Evolutionary conservation across 2,888 invertebrate genomes (phyloP), one percentile per base, ranked within the genome.

Genomic region (Eristalis pertinax): DNA sequence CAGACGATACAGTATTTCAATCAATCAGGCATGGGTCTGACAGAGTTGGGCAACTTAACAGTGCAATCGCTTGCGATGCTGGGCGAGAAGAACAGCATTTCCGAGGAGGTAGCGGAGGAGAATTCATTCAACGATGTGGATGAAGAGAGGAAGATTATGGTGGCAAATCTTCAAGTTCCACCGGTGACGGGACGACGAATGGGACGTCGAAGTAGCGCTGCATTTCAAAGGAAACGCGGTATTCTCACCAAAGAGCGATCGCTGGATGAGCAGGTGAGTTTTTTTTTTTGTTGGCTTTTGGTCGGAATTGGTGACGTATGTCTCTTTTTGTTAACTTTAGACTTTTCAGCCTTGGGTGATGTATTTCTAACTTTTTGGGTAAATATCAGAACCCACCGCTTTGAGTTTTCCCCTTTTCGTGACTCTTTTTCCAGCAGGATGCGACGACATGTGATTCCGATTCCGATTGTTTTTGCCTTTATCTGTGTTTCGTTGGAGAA

Each of bases 31-130:
- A 89, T 90, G 75, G 92, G 91, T 63, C 84, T 93, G 69, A 90
- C 91, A 35, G 93, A 93, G 93, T 90, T 95, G 94, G 88, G 93
- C 93, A 90, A 90, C 88, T 72, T 82, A 29, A 82, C 88, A 64
- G 88, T 82, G 56, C 88, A 84, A 65, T 84, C 84, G 5, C 68
- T 72, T 24, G 77, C 81, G 0, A 92, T 94, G 72, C 94, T 94
- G 89, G 94, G 94, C 86, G 94, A 94, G 84, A 94, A 94, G 80
- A 94, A 94, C 32, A 93, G 94, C n/a, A 94, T 94, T 88, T 94
- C 95, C 76, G 95, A 95, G 90, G 95, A 95, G 90, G 79, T 89
- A 35, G 94, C 95, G 3, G 95, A 95, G 78, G 95, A 95, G 89
- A 93, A 93, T 69, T 94, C 94, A 38, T 94, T 94, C 84, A 90